Conservation (phyloP, 2,888 invertebrate genomes). For the Axea sp. region DNA sequence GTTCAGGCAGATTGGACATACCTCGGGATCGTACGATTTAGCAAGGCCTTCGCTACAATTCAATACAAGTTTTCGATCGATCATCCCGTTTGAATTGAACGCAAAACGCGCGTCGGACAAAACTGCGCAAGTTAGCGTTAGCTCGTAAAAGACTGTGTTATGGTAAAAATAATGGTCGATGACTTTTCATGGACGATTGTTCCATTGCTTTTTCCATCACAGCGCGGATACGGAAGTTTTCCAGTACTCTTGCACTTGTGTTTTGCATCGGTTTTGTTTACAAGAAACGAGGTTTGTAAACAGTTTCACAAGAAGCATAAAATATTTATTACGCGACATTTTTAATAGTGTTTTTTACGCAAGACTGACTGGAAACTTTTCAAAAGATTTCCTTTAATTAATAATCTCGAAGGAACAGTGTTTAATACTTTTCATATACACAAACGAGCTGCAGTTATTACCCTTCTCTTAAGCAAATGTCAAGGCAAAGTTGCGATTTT, state of each 20-base stretch:
- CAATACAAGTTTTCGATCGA: slow-evolving; percentile 24
- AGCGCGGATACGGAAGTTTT: no score
- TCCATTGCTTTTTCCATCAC: no score
- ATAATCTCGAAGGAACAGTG: no score
- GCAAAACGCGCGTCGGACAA: slow-evolving; percentile 1
- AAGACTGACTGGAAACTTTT: no score
- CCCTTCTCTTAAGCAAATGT: slow-evolving; percentile 45
- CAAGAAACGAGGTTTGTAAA: no score
- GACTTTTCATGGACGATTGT: not conserved
- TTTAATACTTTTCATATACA: not conserved
- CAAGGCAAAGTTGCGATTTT: slow-evolving; percentile 28
- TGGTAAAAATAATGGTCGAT: slow-evolving; percentile 3
- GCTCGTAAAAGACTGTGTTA: slow-evolving; percentile 11
- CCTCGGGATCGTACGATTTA: slow-evolving; percentile 60
- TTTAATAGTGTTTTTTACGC: no score
- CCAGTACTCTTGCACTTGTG: no score
- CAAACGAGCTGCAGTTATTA: slow-evolving; percentile 5
- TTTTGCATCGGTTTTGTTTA: no score
- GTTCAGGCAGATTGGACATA: slow-evolving; percentile 70
- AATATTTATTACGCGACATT: no score
- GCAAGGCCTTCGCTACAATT: slow-evolving; percentile 27
- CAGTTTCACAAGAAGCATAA: no score
- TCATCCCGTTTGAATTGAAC: slow-evolving; percentile 24
- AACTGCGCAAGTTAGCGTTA: slow-evolving; percentile 1
- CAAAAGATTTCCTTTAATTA: no score